Percentiles rank a stretch among this genome's conserved stretches.
Conservation (phyloP, 2,888 invertebrate genomes). For the Agrypnus murinus region DNA sequence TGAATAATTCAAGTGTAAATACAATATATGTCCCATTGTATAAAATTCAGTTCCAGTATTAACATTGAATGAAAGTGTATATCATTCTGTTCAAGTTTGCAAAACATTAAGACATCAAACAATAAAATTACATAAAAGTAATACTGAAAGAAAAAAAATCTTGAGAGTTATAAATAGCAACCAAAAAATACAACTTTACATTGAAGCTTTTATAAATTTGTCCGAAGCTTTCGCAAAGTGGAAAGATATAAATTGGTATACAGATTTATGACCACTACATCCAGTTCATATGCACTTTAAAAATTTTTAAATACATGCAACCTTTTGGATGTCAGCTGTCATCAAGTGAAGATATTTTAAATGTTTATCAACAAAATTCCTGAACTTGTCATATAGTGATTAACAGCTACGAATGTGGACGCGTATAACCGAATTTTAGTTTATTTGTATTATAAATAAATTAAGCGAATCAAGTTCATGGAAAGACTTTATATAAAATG, state of each 20-base stretch:
- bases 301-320: neutral
- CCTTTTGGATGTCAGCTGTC: slow-evolving; percentile 26
- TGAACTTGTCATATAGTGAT: slow-evolving; percentile 27
- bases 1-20: no score
- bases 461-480: slow-evolving; percentile 20
- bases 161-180: no score
- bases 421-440: neutral
- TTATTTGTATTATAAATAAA: slow-evolving; percentile 24
- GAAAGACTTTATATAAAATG: slow-evolving; percentile 1
- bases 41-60: slow-evolving; percentile 14
- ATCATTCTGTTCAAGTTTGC: slow-evolving; percentile 5
- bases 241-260: no score
- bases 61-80: slow-evolving; percentile 12
- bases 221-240: no score
- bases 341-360: slow-evolving; percentile 16
- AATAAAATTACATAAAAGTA: no score
- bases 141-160: no score
- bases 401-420: slow-evolving; percentile 17
- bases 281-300: no score
- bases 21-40: slow-evolving; percentile 5
- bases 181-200: no score
- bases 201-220: no score
- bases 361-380: slow-evolving; percentile 43
- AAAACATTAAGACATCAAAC: neutral
- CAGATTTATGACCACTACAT: no score